phyloP scores from a whole-genome alignment of 2,113 vertebrate species.

The Agelaius tricolor region DNA sequence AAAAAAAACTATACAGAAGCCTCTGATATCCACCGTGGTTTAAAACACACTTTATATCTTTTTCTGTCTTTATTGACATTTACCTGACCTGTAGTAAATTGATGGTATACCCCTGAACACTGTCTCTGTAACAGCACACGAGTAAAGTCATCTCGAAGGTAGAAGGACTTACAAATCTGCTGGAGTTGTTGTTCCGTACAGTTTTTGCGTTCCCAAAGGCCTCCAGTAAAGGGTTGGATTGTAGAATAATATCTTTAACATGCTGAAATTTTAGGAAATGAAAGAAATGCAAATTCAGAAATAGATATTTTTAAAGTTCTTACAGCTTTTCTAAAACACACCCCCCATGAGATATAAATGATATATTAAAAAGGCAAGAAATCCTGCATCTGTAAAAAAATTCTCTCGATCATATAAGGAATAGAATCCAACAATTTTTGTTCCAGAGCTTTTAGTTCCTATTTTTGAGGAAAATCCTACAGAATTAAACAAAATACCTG shows the following conservation, averaged over 20 bases:
- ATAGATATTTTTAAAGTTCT: neutral
- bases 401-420: neutral
- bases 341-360: neutral
- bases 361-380: neutral
- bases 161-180: slow-evolving; percentile 89
- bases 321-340: neutral
- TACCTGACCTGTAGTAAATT: neutral
- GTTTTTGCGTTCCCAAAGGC: slow-evolving; percentile 98
- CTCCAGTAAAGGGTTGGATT: slow-evolving; percentile 95
- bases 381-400: neutral
- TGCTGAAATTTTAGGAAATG: slow-evolving; percentile 77
- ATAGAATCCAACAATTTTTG: neutral
- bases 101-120: neutral
- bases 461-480: neutral
- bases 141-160: neutral
- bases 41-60: neutral
- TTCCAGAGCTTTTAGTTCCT: neutral
- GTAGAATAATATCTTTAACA: slow-evolving; percentile 97
- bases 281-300: neutral
- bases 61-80: neutral
- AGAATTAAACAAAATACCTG: neutral
- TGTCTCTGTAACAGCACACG: neutral
- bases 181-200: slow-evolving; percentile 98
- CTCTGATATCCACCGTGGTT: neutral
- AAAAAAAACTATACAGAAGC: neutral